Percentiles rank a stretch among this genome's conserved stretches.
These are phyloP conservation scores for Tenthredo distinguenda DNA, from an alignment of 2,888 invertebrate species.

Conservation along the genomic window DNA sequence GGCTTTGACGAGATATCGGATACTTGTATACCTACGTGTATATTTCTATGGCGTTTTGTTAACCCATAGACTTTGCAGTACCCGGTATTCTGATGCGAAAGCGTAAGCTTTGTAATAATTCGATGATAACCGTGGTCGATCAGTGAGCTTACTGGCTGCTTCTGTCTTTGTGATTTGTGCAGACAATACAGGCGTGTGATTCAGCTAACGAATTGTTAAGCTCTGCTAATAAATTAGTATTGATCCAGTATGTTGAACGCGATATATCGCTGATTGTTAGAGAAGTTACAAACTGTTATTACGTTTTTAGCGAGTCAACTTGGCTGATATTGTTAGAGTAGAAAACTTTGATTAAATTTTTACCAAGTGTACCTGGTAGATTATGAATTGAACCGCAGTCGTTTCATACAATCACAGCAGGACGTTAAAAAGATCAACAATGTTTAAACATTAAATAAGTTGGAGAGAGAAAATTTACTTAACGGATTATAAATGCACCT, in stretches of 20 bases:
- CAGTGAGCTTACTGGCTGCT: constrained; percentile 16
- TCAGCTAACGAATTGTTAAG: background rate
- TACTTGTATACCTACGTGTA: background rate
- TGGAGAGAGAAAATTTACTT: background rate
- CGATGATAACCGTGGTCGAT: background rate
- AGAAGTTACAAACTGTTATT: constrained; percentile 6
- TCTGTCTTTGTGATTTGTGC: constrained; percentile 1
- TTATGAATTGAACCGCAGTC: background rate
- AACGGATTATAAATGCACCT: background rate
- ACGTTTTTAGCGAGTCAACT: constrained; percentile 28
- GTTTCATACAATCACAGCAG: background rate
- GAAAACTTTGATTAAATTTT: constrained; percentile 36
- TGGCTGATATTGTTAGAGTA: constrained; percentile 15
- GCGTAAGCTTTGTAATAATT: background rate
- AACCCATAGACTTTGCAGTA: background rate
- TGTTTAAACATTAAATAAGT: background rate
- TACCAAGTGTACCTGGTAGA: background rate
- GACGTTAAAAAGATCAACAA: background rate
- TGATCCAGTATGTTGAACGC: background rate
- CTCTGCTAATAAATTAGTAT: background rate
- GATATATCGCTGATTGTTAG: background rate
- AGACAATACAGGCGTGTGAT: background rate
- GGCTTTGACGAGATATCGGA: background rate
- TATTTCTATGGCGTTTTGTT: background rate
- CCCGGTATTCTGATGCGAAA: background rate